A percentile compares a stretch with the other conserved stretches of the same genome.
phyloP scores from a whole-genome alignment of 2,888 invertebrate species.

The Drosophila pseudotalamancana region DNA sequence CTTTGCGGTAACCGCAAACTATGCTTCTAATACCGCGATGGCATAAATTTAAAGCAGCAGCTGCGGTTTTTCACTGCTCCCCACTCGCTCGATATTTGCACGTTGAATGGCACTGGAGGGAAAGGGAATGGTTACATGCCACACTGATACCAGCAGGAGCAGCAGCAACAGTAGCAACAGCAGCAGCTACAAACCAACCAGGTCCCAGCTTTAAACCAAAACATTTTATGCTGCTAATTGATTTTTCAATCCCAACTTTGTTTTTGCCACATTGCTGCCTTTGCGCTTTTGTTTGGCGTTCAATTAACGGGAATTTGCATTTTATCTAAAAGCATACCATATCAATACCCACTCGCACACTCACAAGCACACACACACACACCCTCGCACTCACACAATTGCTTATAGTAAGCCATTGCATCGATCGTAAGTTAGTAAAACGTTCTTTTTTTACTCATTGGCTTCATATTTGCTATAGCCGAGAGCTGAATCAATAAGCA shows the following conservation, averaged over 20 bases:
- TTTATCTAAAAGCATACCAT: constrained; percentile 54
- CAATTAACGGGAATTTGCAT: constrained; percentile 77
- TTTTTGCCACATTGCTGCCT: constrained; percentile 29
- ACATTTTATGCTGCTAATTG: constrained; percentile 73
- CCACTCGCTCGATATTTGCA: constrained; percentile 41
- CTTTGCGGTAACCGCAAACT: constrained; percentile 65
- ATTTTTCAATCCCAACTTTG: constrained; percentile 62
- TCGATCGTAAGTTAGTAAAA: not conserved
- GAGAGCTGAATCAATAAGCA: constrained; percentile 27
- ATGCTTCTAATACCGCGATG: constrained; percentile 75
- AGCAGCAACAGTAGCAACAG: constrained; percentile 5
- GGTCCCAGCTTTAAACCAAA: constrained; percentile 57
- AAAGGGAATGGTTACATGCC: constrained; percentile 41
- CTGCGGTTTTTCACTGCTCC: constrained; percentile 69
- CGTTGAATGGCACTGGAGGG: not conserved
- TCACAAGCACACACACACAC: not conserved
- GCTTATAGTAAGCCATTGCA: constrained; percentile 12
- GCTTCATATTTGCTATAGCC: not conserved
- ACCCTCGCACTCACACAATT: not conserved
- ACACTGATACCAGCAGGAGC: constrained; percentile 34
- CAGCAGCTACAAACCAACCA: constrained; percentile 25
- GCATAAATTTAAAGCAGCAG: constrained; percentile 78
- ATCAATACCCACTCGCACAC: constrained; percentile 12
- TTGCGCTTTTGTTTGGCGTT: constrained; percentile 68
- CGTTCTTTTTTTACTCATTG: constrained; percentile 7